Percentiles rank a stretch among this genome's conserved stretches.
phyloP scores from a whole-genome alignment of 2,888 invertebrate species.

The Cactoblastis cactorum region DNA sequence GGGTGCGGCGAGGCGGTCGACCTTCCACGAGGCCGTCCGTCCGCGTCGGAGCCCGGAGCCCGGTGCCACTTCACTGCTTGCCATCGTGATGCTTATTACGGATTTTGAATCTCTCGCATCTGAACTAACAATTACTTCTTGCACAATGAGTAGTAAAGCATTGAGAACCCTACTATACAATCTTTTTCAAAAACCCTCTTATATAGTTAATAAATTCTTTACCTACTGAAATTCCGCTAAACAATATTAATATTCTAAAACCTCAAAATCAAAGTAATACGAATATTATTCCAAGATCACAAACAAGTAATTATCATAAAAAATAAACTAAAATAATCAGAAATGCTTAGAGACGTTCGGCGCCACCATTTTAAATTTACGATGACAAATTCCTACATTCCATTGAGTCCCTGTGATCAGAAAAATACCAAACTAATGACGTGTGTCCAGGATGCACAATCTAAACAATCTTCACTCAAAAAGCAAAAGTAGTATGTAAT shows the following conservation, averaged over 20 bases:
- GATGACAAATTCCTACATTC: conserved; percentile 34
- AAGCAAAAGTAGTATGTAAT: conserved; percentile 65
- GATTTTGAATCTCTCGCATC: background rate
- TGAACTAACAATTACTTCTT: background rate
- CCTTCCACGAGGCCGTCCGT: conserved; percentile 74
- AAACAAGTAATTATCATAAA: background rate
- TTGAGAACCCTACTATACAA: no score
- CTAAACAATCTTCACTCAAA: conserved; percentile 65
- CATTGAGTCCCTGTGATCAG: conserved; percentile 47
- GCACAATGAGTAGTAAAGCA: no score
- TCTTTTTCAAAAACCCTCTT: no score
- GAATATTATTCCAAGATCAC: no score
- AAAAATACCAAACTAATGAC: conserved; percentile 65
- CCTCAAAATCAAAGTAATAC: no score
- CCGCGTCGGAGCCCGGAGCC: conserved; percentile 36
- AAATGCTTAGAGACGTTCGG: background rate
- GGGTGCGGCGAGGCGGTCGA: conserved; percentile 58
- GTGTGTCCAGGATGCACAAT: conserved; percentile 62
- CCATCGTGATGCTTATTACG: conserved; percentile 22
- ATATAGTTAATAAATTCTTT: no score
- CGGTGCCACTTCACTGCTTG: conserved; percentile 57
- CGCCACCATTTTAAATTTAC: conserved; percentile 6
- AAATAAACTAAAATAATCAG: background rate
- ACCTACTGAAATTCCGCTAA: no score
- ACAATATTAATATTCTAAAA: no score